Base-by-base conservation (phyloP, 2,888 invertebrate genomes). In the Hoplodrina blanda region DNA sequence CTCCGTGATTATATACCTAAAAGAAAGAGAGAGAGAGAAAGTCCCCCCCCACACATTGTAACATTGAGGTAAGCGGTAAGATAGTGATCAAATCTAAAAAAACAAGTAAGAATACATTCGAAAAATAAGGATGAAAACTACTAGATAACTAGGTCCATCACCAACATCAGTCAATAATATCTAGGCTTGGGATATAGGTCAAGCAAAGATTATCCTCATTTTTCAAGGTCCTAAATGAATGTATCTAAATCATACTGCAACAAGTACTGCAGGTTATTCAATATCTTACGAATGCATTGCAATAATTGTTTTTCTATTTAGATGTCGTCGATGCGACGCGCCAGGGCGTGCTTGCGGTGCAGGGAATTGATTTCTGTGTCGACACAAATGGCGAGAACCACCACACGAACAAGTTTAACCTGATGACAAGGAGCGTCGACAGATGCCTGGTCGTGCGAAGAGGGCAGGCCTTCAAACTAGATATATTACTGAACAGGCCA, bases 391-490 rank as follows among this genome's bases (percentile, higher is more conserved):
- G 98, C 11, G 96, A 96, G 53, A 96, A 96, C 73, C 99, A 99
- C 90, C 97, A 97, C 89, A 99, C 99, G 0, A 97, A 96, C 85
- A 97, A 97, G 88, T 99, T 97, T 91, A 97, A 98, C 85, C 91
- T 98, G 84, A 98, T 98, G 97, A 96, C 96, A 72, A 96, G 97
- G 67, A 88, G 87, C n/a, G 92, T 91, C 62, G 94, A 94, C 87
- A 97, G 97, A 57, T 96, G 97, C 78, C 96, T 98, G 59, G 98
- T 99, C 0, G 96, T 99, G 10, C 96, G 99, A 75, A 96, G 99
- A 78, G 99, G 99, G 8, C 98, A 98, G 91, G 95, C 97, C 33
- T 99, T 99, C 92, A 96, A 96, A 87, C 90, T 98, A 56, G 97
- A 97, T 84, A 95, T 99, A 66, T 96, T 96, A 17, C 96, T 98